Evolutionary conservation across 2,888 invertebrate genomes (phyloP).

Genomic region (Macropis europaea): DNA sequence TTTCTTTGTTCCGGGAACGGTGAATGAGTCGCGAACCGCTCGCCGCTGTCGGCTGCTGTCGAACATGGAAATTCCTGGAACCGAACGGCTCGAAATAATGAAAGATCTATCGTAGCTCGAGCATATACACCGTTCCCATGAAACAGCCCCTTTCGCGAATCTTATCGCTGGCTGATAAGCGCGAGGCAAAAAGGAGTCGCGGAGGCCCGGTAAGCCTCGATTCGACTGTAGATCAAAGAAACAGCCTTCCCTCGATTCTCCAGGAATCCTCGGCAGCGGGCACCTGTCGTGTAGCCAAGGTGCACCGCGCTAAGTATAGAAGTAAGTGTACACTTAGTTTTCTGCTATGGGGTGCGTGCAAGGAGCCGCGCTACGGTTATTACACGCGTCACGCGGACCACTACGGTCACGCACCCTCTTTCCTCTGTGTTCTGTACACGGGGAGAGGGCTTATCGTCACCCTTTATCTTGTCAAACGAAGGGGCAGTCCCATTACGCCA

Average conservation of each 20-base stretch:
- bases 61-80: too few relatives aligned
- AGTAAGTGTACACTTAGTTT: conserved; percentile 43
- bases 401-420: conserved; percentile 74
- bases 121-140: neutral
- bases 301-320: conserved; percentile 31
- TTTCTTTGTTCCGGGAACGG: too few relatives aligned
- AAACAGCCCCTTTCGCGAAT: neutral
- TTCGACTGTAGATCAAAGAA: conserved; percentile 33
- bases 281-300: conserved; percentile 54
- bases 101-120: too few relatives aligned
- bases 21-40: too few relatives aligned
- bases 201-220: neutral
- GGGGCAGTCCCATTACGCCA: conserved; percentile 73
- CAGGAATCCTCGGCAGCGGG: conserved; percentile 43
- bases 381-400: conserved; percentile 77
- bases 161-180: conserved; percentile 1
- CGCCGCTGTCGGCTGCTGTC: too few relatives aligned
- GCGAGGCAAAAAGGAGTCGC: neutral
- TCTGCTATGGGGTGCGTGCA: conserved; percentile 69
- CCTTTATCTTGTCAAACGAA: conserved; percentile 78
- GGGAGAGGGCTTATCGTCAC: conserved; percentile 71
- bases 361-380: conserved; percentile 76
- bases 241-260: neutral
- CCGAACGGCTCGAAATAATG: too few relatives aligned
- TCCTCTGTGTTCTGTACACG: conserved; percentile 45